Conservation (phyloP, 1,140 invertebrate species). For the Trypoxylus dichotomus region DNA sequence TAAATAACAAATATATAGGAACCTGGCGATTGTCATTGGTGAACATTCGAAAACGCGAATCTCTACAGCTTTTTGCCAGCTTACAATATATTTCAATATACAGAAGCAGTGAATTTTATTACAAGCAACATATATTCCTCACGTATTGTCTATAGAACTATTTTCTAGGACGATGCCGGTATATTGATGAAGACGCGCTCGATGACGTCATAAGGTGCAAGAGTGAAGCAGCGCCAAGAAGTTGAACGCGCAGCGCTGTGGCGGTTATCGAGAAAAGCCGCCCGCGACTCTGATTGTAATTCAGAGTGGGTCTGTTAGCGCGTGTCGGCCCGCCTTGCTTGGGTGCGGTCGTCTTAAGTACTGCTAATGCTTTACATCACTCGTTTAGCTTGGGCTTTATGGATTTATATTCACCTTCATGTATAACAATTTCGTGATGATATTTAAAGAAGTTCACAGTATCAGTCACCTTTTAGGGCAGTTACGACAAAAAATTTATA, state of each 20-base stretch:
- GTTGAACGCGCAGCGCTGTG: background rate
- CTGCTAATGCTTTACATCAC: slow-evolving; percentile 43
- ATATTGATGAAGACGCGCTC: slow-evolving; percentile 4
- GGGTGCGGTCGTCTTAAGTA: slow-evolving; percentile 44
- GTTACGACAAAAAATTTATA: background rate
- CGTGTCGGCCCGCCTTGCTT: slow-evolving; percentile 44
- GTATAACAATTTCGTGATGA: slow-evolving; percentile 27
- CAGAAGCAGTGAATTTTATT: background rate
- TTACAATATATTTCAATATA: background rate
- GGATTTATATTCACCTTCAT: slow-evolving; percentile 37
- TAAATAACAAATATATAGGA: too few species aligned
- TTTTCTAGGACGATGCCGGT: background rate
- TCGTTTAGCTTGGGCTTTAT: slow-evolving; percentile 39
- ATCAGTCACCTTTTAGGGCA: background rate
- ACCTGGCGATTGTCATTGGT: too few species aligned
- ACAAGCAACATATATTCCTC: background rate
- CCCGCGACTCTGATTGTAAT: slow-evolving; percentile 43
- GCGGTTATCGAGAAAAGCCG: slow-evolving; percentile 35
- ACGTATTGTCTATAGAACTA: background rate
- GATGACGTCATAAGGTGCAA: slow-evolving; percentile 8
- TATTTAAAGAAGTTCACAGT: slow-evolving; percentile 19
- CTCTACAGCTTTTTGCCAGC: background rate
- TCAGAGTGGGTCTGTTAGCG: slow-evolving; percentile 42
- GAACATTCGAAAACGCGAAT: too few species aligned
- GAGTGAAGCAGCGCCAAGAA: background rate